phyloP scores from a whole-genome alignment of 2,797 vertebrate species.

The Poecilia picta region DNA sequence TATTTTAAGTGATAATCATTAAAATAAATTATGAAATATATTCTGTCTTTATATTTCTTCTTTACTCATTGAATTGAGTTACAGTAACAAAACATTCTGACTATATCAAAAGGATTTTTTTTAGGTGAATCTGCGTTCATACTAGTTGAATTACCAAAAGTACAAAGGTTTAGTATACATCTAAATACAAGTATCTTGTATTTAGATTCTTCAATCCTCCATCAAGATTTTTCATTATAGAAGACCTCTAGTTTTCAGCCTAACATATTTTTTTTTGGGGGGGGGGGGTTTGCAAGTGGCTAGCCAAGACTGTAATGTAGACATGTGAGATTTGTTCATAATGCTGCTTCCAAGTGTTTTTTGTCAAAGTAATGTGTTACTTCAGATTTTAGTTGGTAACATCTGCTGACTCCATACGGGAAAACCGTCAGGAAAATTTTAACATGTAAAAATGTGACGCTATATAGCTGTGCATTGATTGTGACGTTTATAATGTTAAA shows the following conservation, averaged over 20 bases:
- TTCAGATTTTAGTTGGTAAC: background rate
- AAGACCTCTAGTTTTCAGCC: background rate
- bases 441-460: background rate
- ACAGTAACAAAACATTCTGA: background rate
- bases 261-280: background rate
- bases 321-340: background rate
- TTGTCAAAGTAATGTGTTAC: background rate
- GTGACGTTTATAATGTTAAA: background rate
- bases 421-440: background rate
- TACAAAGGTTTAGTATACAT: background rate
- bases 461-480: background rate
- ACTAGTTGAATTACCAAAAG: background rate
- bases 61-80: background rate
- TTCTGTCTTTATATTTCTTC: background rate
- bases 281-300: background rate
- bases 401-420: background rate
- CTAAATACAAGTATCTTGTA: background rate
- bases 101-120: background rate
- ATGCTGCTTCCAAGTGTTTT: background rate
- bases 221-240: background rate
- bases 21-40: background rate
- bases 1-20: background rate
- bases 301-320: background rate
- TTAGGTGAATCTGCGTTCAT: background rate
- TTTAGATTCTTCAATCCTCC: background rate